Evolutionary conservation across 2,797 vertebrate species (phyloP), one percentile per base, ranked within the genome.

Genomic region (Sebastes baramenuke): DNA sequence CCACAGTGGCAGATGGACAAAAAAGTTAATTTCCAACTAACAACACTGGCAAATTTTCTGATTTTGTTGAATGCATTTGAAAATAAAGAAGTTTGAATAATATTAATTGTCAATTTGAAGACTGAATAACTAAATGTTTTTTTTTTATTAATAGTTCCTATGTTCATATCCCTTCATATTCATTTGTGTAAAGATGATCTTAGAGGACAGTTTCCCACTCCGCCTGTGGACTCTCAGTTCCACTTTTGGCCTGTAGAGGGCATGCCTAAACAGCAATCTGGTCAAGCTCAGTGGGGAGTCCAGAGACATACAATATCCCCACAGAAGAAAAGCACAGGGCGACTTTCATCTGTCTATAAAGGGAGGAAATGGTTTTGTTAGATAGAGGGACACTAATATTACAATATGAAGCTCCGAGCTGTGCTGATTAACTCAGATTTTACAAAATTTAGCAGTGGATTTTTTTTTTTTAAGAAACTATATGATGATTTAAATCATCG

Each of bases 201-300:
- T 55, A 64, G 36, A 79, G 49, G 80, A 71, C 66, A 68, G 14
- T 49, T 77, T 73, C 55, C 49, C 30, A 25, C 16, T 42, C 20
- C 46, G 49, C 13, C 61, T 67, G 58, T 61, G 58, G n/a, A 61
- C 42, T 29, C 16, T 82, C 86, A 96, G 84, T 96, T 95, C 95
- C 92, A 14, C 55, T 5, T 66, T 59, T 32, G 55, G 82, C 96
- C 97, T 95, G 94, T 96, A 98, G 98, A 97, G 97, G 96, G 97
- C 97, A 94, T 91, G 86, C 95, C 91, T 94, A 94, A 97, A 95
- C 94, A 96, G 95, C 90, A 91, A 86, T 94, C 88, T 82, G 91
- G 72, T 90, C 76, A 72, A 67, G 71, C 90, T 75, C 91, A 75
- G 90, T 70, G 64, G 89, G 93, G 89, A 81, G 80, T 77, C 85